These are phyloP conservation scores for Dendropsophus ebraccatus DNA, from an alignment of 2,113 vertebrate species.

Conservation along the genomic window DNA sequence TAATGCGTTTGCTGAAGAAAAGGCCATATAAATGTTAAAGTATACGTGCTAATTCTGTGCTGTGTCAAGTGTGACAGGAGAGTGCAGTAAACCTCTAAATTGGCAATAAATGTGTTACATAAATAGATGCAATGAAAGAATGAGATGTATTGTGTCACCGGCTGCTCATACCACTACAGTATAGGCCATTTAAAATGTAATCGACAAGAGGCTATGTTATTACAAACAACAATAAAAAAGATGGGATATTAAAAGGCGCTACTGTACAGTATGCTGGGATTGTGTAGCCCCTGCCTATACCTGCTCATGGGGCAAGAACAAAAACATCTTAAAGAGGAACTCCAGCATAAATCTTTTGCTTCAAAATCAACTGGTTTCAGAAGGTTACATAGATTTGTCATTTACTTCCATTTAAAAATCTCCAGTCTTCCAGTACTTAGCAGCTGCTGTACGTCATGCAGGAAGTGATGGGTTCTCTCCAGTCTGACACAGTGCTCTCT, in stretches of 20 bases:
- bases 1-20: constrained; percentile 33
- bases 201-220: constrained; percentile 28
- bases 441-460: no score
- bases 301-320: not conserved
- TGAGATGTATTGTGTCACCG: constrained; percentile 20
- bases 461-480: no score
- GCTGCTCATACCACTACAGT: constrained; percentile 12
- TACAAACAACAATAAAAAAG: constrained; percentile 18
- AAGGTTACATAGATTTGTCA: no score
- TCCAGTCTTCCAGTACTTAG: no score
- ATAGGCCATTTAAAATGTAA: constrained; percentile 25
- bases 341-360: no score
- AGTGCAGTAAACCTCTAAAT: constrained; percentile 44
- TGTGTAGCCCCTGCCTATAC: not conserved
- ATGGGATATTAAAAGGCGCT: not conserved
- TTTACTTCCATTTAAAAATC: no score
- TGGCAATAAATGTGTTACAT: constrained; percentile 47
- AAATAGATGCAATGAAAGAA: constrained; percentile 50
- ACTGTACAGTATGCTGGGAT: not conserved
- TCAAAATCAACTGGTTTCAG: no score
- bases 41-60: constrained; percentile 46
- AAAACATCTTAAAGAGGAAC: not conserved
- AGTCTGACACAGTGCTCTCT: no score
- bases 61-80: constrained; percentile 44
- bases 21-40: constrained; percentile 46